Evolutionary conservation across 1,140 invertebrate genomes (phyloP).

Genomic region (Brachionus plicatilis): DNA sequence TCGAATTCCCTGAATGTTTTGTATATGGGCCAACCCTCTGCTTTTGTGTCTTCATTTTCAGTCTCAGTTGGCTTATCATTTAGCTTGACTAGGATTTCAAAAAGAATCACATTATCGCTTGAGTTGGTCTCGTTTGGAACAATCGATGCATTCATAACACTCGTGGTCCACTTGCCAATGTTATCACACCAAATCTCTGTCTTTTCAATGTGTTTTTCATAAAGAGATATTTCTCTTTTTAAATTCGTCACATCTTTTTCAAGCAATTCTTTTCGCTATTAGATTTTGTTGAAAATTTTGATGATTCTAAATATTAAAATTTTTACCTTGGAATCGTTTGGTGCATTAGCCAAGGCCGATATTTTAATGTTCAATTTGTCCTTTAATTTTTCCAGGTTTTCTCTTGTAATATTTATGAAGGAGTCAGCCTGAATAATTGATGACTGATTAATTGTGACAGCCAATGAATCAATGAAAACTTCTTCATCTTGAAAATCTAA

Average conservation of each 20-base stretch:
- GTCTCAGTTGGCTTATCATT: constrained; percentile 56
- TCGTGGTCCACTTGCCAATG: constrained; percentile 74
- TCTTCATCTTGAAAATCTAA: background rate
- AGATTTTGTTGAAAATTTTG: background rate
- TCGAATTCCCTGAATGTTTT: constrained; percentile 72
- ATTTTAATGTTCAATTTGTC: constrained; percentile 27
- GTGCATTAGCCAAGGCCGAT: constrained; percentile 2
- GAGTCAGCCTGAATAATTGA: background rate
- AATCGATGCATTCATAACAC: constrained; percentile 73
- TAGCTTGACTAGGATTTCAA: constrained; percentile 74
- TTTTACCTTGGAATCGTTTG: constrained; percentile 12
- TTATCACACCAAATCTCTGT: constrained; percentile 83
- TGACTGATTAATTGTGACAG: background rate
- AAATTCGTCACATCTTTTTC: constrained; percentile 75
- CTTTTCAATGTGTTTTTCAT: constrained; percentile 75
- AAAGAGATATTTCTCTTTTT: constrained; percentile 67
- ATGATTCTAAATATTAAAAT: background rate
- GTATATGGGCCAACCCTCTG: constrained; percentile 68
- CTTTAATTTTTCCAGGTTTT: background rate
- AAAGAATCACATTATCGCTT: constrained; percentile 68
- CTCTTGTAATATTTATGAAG: background rate
- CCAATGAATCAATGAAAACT: background rate
- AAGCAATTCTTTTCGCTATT: constrained; percentile 55
- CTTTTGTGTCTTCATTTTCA: constrained; percentile 43
- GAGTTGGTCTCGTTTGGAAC: background rate